Evolutionary conservation across 2,888 invertebrate genomes (phyloP), one percentile per base, ranked within the genome.

Genomic region (Miltochrista miniata): DNA sequence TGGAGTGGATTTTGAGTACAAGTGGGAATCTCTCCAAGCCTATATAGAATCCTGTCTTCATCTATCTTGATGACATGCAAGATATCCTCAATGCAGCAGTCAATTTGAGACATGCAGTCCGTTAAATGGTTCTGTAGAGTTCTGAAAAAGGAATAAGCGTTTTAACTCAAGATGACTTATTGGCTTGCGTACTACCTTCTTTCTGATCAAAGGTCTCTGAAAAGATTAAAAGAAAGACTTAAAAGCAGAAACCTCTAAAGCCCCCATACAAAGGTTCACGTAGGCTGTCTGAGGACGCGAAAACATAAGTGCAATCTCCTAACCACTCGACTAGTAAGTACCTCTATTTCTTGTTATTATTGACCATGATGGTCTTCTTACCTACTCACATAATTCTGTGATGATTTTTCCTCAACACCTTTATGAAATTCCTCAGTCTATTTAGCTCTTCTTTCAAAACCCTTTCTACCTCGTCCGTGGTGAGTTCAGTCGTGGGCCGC

Each of bases 401-500:
- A 36, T 94, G 90, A 76, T 94, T 94, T 36, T 82, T 86, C 33
- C 81, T 82, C 45, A 96, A 79, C 59, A 93, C 92, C 56, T 92
- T 88, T 57, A 89, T 85, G 8, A 94, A 94, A 56, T 92, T 90
- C 57, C 92, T 85, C 36, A 95, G 75, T 63, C 94, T 93, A 9
- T 88, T 70, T 9, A 94, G 92, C 82, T 96, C 95, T 24, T 93
- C 93, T 58, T 90, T 93, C 40, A 95, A 82, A 12, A 94, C 94
- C 11, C 83, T 80, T 67, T 95, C 94, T 0, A 93, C 92, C 47
- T 94, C 93, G 66, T 96, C 96, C 33, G 90, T 90, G 7, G 93
- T 94, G 29, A 93, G 76, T 74, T 96, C 96, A 14, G 93, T 93
- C 5, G 93, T 92, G 5, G 95, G 94, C 48, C 96, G 92, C 66